Percentiles rank a stretch among this genome's conserved stretches.
Evolutionary conservation across 2,888 invertebrate species (phyloP).

Genomic region (Gonocerus acuteangulatus): DNA sequence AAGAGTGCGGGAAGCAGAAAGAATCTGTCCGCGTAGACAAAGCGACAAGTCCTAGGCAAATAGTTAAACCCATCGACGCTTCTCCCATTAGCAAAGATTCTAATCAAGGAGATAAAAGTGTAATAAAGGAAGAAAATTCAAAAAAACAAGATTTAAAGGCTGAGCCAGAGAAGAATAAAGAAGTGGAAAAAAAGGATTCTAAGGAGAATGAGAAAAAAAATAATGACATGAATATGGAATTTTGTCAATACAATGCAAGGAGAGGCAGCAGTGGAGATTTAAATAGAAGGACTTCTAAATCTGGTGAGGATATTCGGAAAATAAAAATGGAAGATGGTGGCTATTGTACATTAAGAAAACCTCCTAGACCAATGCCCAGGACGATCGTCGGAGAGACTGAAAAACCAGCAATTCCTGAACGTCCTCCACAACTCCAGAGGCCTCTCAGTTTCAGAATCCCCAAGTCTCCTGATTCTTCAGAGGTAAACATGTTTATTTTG

Average conservation of each 20-base stretch:
- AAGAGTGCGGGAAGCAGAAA: not conserved
- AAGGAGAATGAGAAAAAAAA: not conserved
- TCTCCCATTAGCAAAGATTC: not conserved
- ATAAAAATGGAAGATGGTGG: constrained; percentile 23
- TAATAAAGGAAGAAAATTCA: not conserved
- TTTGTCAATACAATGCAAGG: not conserved
- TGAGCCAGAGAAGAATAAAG: constrained; percentile 3
- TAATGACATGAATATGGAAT: not conserved
- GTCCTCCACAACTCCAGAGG: constrained; percentile 61
- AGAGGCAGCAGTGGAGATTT: constrained; percentile 27
- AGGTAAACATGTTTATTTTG: constrained; percentile 16
- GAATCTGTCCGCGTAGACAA: not conserved
- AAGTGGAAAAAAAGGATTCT: constrained; percentile 38
- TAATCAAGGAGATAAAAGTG: not conserved
- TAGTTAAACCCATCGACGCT: not conserved
- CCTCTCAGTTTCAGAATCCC: constrained; percentile 47
- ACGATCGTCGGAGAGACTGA: constrained; percentile 41
- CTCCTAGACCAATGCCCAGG: constrained; percentile 51
- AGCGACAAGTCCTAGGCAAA: not conserved
- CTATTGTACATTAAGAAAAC: constrained; percentile 41
- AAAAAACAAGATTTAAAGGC: constrained; percentile 28
- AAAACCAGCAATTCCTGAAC: constrained; percentile 75
- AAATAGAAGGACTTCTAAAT: constrained; percentile 32
- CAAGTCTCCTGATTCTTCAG: constrained; percentile 35
- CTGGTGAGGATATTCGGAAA: constrained; percentile 32